Base-by-base conservation (phyloP, 2,113 vertebrate genomes). In the Phyllostomus hastatus region DNA sequence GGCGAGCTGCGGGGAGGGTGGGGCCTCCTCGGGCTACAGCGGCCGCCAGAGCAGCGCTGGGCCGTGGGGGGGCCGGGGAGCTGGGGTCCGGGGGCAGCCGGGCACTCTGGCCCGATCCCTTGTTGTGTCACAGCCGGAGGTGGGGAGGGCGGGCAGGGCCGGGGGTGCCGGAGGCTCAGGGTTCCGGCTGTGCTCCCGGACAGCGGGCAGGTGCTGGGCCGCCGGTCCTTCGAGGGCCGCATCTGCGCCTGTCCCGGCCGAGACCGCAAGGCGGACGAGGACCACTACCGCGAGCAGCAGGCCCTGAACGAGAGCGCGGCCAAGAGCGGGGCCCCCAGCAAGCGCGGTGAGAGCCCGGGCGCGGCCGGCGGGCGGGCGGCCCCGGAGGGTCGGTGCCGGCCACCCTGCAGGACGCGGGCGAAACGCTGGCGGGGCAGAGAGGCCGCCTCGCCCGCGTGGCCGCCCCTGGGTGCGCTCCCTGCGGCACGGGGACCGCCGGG, bases 211-310 rank as follows among this genome's bases (percentile, higher is more conserved):
- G 99, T 99, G 33, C 97, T 99, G 96, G 99, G 99, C 38, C 98
- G 99, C 79, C 98, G 99, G 95, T 99, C 99, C 7, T 99, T 99
- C 20, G 99, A 99, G 98, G 99, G 99, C 11, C 99, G 99, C 94
- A 99, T 99, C 98, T 99, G 99, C 0, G 99, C 99, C 28, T 99
- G 99, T 92, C 99, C 99, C 0, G 99, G 99, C 81, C 98, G 99
- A 35, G 99, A 99, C 97, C 98, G 99, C 2, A 99, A 99, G 95
- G 99, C 99, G 0, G 99, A 99, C 0, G 99, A 99, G 91, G 99
- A 99, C 93, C 99, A 99, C 97, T 99, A 98, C 98, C 99, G 99
- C 4, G 99, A 99, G 97, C 99, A 99, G 91, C 99, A 99, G 92
- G 99, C 99, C 4, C 97, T 99, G 94, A 99, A 98, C 0, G 99